These are phyloP conservation scores for Galerucella calmariensis DNA, from an alignment of 2,888 invertebrate species.

Conservation along the genomic window DNA sequence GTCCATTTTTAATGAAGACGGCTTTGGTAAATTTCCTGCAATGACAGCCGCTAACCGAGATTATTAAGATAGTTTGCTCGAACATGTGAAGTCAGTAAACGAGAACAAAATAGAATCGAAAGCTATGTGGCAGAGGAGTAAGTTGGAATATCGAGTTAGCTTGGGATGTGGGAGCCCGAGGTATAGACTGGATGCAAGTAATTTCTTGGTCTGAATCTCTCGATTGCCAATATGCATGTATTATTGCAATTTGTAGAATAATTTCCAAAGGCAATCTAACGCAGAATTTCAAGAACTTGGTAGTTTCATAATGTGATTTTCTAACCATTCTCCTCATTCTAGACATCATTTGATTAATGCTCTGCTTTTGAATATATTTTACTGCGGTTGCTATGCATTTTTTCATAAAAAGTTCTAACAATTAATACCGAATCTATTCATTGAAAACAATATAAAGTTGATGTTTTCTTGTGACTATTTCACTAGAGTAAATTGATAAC, in stretches of 20 bases:
- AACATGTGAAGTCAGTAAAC: conserved; percentile 48
- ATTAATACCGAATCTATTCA: neutral
- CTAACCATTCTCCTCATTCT: conserved; percentile 36
- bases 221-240: conserved; percentile 62
- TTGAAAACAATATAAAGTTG: too few species aligned
- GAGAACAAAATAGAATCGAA: conserved; percentile 53
- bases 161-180: conserved; percentile 49
- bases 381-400: neutral
- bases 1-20: conserved; percentile 40
- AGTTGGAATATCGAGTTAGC: conserved; percentile 52
- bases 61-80: conserved; percentile 48
- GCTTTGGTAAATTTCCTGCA: conserved; percentile 42
- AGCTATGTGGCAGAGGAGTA: conserved; percentile 46
- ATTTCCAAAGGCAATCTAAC: conserved; percentile 58
- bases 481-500: too few species aligned
- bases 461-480: too few species aligned
- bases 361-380: conserved; percentile 2
- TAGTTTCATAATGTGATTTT: conserved; percentile 41
- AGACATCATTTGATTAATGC: conserved; percentile 32
- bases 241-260: conserved; percentile 61
- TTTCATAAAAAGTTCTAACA: neutral
- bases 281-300: conserved; percentile 49
- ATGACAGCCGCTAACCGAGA: conserved; percentile 48
- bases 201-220: conserved; percentile 48
- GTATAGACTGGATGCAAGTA: conserved; percentile 51